Percentiles rank a stretch among this genome's conserved stretches.
Conservation (phyloP, 2,888 invertebrate genomes). For the Cremastobaeus sp. region DNA sequence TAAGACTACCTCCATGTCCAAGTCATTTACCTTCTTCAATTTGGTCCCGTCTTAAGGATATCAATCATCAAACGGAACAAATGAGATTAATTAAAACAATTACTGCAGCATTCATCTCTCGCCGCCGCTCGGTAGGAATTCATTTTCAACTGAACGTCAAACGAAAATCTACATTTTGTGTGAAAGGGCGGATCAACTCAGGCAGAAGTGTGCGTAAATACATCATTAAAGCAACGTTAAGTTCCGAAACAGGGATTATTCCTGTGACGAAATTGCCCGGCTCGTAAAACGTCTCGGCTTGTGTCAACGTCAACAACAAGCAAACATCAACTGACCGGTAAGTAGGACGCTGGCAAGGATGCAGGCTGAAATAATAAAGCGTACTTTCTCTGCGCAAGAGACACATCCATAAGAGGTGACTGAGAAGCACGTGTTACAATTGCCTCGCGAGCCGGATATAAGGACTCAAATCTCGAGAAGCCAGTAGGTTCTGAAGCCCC, state of each 20-base stretch:
- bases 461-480: slow-evolving; percentile 15
- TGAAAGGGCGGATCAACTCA: slow-evolving; percentile 1
- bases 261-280: slow-evolving; percentile 35
- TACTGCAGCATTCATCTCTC: slow-evolving; percentile 11
- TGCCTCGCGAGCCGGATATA: slow-evolving; percentile 43
- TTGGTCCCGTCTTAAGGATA: background rate
- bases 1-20: no score
- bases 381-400: slow-evolving; percentile 71
- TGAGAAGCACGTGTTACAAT: slow-evolving; percentile 47
- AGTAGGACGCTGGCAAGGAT: slow-evolving; percentile 75
- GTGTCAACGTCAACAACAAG: slow-evolving; percentile 45
- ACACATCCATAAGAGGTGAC: slow-evolving; percentile 52
- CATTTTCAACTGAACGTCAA: slow-evolving; percentile 4
- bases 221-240: slow-evolving; percentile 23
- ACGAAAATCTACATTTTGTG: slow-evolving; percentile 12
- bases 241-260: slow-evolving; percentile 14
- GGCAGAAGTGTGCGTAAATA: slow-evolving; percentile 25
- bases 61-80: slow-evolving; percentile 1
- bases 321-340: slow-evolving; percentile 61
- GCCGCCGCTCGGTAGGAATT: background rate
- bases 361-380: slow-evolving; percentile 74
- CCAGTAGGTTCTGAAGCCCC: no score
- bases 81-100: slow-evolving; percentile 8
- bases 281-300: slow-evolving; percentile 30
- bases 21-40: no score